phyloP scores from a whole-genome alignment of 2,797 vertebrate genomes.

The Takifugu rubripes region DNA sequence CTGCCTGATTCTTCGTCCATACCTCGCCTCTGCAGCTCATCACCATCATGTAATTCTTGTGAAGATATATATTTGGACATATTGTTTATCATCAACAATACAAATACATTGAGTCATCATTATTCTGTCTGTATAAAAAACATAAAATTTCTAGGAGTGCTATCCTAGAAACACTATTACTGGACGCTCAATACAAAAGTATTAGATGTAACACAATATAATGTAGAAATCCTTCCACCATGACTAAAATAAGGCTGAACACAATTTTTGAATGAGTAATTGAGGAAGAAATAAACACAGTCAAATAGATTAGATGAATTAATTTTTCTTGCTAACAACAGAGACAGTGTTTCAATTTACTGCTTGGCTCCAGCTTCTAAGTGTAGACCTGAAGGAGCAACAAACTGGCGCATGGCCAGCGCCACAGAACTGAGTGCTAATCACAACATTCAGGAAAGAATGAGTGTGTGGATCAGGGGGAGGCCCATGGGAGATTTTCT shows the following conservation, averaged over 20 bases:
- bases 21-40: conserved; percentile 29
- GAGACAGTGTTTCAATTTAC: conserved; percentile 37
- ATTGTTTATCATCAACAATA: no score
- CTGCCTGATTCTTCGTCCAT: conserved; percentile 22
- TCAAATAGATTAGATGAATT: neutral
- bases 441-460: conserved; percentile 54
- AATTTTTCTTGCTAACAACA: conserved; percentile 20
- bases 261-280: neutral
- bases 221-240: neutral
- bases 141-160: neutral
- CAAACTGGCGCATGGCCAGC: conserved; percentile 50
- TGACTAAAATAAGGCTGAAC: neutral
- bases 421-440: conserved; percentile 42
- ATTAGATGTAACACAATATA: neutral
- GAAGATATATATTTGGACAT: neutral
- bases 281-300: neutral
- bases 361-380: conserved; percentile 43
- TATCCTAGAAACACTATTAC: neutral
- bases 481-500: conserved; percentile 38
- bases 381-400: conserved; percentile 37
- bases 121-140: neutral
- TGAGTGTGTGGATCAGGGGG: conserved; percentile 36
- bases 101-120: conserved; percentile 11
- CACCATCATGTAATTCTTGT: conserved; percentile 37
- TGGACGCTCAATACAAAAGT: neutral